phyloP scores from a whole-genome alignment of 2,113 vertebrate species.

The Pantherophis guttatus region DNA sequence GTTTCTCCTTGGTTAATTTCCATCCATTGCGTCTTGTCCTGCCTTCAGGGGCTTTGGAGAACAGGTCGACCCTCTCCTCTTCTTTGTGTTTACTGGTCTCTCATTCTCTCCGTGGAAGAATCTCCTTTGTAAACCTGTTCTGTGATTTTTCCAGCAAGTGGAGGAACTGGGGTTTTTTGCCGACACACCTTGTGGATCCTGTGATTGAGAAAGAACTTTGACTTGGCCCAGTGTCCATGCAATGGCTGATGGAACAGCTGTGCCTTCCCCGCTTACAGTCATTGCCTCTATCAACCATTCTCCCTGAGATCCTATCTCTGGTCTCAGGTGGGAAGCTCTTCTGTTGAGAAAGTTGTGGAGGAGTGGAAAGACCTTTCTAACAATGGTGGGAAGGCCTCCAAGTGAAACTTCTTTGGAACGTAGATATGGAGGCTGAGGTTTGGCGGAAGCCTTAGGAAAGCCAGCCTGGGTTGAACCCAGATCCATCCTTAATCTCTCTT shows the following conservation, averaged over 20 bases:
- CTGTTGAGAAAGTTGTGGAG: rapidly evolving
- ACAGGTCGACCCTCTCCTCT: neutral
- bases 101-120: neutral
- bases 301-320: rapidly evolving
- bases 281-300: neutral
- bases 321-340: neutral
- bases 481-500: neutral
- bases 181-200: neutral
- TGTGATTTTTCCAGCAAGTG: neutral
- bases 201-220: neutral
- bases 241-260: neutral
- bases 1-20: too few species aligned
- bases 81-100: neutral
- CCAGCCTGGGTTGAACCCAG: slow-evolving; percentile 18
- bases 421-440: neutral
- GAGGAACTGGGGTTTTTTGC: neutral
- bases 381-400: neutral
- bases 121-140: neutral
- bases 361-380: neutral
- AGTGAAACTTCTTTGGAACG: rapidly evolving
- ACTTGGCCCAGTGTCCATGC: neutral
- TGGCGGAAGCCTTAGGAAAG: slow-evolving; percentile 32
- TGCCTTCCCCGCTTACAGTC: neutral
- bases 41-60: neutral
- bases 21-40: neutral